Base-by-base conservation (phyloP, 2,113 vertebrate species). In the Azemiops feae region DNA sequence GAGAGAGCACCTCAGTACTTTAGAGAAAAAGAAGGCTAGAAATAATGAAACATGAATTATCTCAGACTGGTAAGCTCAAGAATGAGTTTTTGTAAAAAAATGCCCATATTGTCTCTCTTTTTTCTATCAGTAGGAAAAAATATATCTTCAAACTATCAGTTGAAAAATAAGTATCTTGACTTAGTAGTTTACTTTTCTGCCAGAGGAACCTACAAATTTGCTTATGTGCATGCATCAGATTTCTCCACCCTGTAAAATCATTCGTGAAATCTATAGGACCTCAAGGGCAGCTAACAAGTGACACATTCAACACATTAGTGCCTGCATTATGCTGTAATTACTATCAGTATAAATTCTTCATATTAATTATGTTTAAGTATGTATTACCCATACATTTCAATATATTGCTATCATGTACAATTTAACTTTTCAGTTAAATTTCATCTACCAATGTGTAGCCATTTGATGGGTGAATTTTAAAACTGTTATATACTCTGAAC, bases 391-490 rank as follows among this genome's bases (percentile, higher is more conserved):
- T 91, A 55, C 92, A 54, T 5, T 60, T 94, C 92, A 94, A n/a
- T 43, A 23, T 23, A 57, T 22, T 14, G 45, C 90, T 94, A 90
- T 12, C 91, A 57, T 91, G 93, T 91, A 64, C 0, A 0, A 92
- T 89, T 91, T 57, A 54, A 93, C 93, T 1, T 93, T 93, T 69
- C 27, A 64, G 60, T 94, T n/a, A 90, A 10, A 94, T 93, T 92
- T 53, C 87, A 93, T 22, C 87, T 47, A 93, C 45, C 64, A 93
- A 92, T 0, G 2, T 8, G 14, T 89, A 57, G 69, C 52, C 52
- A 23, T 94, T 81, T n/a, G 39, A 89, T 89, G 39, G 52, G 22
- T 7, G 54, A 74, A 93, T 25, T 69, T 20, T 23, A 91, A 91
- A 50, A 89, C 64, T 87, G 52, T 93, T 89, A 90, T 64, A 11